Conservation (phyloP, 2,888 invertebrate genomes). For the Doris montereyensis region DNA sequence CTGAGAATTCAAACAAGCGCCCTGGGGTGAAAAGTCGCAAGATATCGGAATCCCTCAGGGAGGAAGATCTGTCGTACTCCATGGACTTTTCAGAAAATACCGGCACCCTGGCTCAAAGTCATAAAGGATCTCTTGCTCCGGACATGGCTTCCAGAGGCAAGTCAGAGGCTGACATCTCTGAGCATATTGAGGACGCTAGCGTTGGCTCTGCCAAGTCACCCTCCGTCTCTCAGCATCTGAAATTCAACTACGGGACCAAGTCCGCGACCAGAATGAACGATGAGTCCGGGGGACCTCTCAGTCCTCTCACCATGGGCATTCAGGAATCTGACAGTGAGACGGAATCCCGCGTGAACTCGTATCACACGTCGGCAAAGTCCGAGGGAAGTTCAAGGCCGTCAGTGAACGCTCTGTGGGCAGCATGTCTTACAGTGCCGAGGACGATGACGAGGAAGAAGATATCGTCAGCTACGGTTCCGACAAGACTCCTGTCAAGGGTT, state of each 20-base stretch:
- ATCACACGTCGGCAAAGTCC: constrained; percentile 57
- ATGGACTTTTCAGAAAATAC: constrained; percentile 53
- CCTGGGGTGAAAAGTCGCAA: constrained; percentile 43
- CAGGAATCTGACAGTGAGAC: constrained; percentile 50
- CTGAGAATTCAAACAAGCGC: too few relatives aligned
- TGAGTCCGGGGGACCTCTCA: background rate
- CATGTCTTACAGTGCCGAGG: constrained; percentile 46
- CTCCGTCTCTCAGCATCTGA: constrained; percentile 46
- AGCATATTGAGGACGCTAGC: constrained; percentile 47
- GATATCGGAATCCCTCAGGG: constrained; percentile 11
- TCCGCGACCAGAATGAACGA: background rate
- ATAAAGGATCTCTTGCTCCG: constrained; percentile 31
- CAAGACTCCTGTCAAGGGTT: constrained; percentile 47
- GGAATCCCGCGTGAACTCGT: constrained; percentile 47
- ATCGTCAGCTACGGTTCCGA: constrained; percentile 51
- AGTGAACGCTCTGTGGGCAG: constrained; percentile 55
- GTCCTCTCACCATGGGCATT: constrained; percentile 42
- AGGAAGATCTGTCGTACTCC: constrained; percentile 40
- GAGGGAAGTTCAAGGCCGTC: constrained; percentile 54
- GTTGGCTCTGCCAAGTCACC: constrained; percentile 2
- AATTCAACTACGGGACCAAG: constrained; percentile 43
- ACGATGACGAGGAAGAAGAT: constrained; percentile 46
- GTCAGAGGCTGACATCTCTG: constrained; percentile 49
- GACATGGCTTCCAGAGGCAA: background rate
- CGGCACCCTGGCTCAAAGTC: constrained; percentile 46